phyloP scores from a whole-genome alignment of 2,888 invertebrate species.

The Troglohyphantes excavatus region DNA sequence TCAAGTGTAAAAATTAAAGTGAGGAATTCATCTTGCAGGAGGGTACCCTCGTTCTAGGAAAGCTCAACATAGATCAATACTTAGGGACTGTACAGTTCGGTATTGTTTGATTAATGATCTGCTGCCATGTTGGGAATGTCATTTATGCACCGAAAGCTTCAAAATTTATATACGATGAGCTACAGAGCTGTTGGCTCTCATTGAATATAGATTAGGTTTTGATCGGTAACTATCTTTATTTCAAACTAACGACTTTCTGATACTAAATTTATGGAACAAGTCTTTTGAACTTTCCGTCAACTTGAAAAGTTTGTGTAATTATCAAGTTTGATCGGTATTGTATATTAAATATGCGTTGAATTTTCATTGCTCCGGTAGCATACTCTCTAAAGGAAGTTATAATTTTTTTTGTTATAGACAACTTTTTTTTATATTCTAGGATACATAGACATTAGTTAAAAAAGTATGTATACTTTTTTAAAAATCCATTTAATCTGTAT shows the following conservation, averaged over 20 bases:
- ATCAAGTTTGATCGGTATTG: constrained; percentile 40
- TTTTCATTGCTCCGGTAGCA: not conserved
- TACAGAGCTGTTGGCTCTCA: constrained; percentile 63
- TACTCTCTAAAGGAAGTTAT: not conserved
- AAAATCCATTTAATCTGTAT: too few species aligned
- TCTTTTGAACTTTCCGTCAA: constrained; percentile 57
- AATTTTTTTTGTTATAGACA: too few species aligned
- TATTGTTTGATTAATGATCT: constrained; percentile 70
- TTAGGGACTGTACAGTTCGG: constrained; percentile 29
- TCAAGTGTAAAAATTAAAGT: not conserved
- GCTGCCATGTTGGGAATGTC: constrained; percentile 55
- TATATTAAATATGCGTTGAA: constrained; percentile 15
- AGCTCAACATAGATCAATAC: constrained; percentile 26
- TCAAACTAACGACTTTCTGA: constrained; percentile 69
- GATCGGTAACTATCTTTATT: constrained; percentile 55
- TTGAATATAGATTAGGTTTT: constrained; percentile 71
- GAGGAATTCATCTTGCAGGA: constrained; percentile 13
- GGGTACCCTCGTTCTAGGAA: not conserved
- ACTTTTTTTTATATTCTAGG: too few species aligned
- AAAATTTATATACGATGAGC: constrained; percentile 66
- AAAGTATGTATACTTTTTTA: too few species aligned
- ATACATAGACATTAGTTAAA: too few species aligned
- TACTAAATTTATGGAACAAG: constrained; percentile 65
- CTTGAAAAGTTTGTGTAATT: constrained; percentile 60
- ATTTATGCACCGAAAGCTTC: constrained; percentile 68